Evolutionary conservation across 2,113 vertebrate genomes (phyloP).

Genomic region (Equus przewalskii): DNA sequence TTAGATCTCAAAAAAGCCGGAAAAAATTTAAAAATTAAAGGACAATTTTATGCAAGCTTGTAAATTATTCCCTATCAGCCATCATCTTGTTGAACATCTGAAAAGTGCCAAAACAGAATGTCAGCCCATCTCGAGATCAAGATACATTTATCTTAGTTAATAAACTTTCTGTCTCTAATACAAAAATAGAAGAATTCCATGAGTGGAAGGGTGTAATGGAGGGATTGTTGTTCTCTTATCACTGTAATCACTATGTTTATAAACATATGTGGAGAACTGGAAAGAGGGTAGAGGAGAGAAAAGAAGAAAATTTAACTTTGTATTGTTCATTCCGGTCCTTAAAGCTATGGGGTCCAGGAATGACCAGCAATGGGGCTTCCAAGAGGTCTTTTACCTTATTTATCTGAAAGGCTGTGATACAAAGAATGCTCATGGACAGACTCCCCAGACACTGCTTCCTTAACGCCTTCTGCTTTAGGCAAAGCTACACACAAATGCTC

Average conservation of each 20-base stretch:
- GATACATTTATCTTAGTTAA: not conserved
- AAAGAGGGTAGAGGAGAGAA: not conserved
- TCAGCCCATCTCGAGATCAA: not conserved
- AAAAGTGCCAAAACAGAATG: not conserved
- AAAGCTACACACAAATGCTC: constrained; percentile 29
- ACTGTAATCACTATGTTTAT: not conserved
- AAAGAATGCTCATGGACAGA: not conserved
- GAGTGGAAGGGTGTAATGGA: not conserved
- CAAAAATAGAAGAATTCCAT: not conserved
- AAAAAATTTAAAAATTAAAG: not conserved
- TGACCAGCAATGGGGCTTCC: not conserved
- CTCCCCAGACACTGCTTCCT: not conserved
- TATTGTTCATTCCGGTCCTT: not conserved
- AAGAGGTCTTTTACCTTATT: not conserved
- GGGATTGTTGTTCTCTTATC: not conserved
- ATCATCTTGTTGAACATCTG: not conserved
- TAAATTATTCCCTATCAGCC: not conserved
- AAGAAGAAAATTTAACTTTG: not conserved
- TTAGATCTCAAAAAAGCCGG: not conserved
- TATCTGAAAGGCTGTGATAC: not conserved
- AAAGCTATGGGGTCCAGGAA: not conserved
- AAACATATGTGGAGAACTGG: not conserved
- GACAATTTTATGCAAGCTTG: not conserved
- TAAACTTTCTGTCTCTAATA: not conserved
- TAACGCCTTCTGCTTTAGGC: not conserved